These are phyloP conservation scores for Lepidurus apus DNA, from an alignment of 1,140 invertebrate genomes.

Conservation along the genomic window DNA sequence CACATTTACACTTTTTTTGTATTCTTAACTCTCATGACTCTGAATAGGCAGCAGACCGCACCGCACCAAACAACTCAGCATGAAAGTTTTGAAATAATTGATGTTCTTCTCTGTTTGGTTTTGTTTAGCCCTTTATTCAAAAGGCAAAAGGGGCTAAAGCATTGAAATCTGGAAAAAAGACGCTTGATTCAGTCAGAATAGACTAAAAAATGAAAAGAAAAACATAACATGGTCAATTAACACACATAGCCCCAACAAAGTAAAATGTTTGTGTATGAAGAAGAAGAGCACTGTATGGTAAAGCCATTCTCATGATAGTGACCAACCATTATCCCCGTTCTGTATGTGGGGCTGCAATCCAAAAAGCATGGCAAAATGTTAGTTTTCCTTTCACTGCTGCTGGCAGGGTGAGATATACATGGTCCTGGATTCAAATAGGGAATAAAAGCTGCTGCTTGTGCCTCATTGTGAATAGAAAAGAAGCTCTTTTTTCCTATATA, in stretches of 20 bases:
- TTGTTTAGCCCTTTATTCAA: not conserved
- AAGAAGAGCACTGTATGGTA: not conserved
- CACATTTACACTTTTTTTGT: not conserved
- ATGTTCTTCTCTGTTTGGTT: not conserved
- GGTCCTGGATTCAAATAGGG: not conserved
- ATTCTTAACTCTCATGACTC: not conserved
- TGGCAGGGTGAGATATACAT: constrained; percentile 14
- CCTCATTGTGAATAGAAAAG: constrained; percentile 19
- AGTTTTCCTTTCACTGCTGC: constrained; percentile 17
- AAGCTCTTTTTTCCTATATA: not conserved
- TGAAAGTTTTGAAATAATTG: not conserved
- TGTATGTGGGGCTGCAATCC: not conserved
- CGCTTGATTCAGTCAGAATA: not conserved
- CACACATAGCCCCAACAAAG: not conserved
- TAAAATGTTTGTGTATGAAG: not conserved
- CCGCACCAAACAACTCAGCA: not conserved
- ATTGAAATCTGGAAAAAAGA: not conserved
- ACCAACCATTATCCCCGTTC: not conserved
- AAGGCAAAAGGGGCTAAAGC: not conserved
- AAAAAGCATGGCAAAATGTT: constrained; percentile 8
- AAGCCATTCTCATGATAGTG: not conserved
- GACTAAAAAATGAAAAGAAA: not conserved
- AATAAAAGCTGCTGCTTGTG: constrained; percentile 16
- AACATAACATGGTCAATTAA: not conserved
- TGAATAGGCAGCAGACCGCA: not conserved